Conservation (phyloP, 2,113 vertebrate genomes). For the Limanda limanda region DNA sequence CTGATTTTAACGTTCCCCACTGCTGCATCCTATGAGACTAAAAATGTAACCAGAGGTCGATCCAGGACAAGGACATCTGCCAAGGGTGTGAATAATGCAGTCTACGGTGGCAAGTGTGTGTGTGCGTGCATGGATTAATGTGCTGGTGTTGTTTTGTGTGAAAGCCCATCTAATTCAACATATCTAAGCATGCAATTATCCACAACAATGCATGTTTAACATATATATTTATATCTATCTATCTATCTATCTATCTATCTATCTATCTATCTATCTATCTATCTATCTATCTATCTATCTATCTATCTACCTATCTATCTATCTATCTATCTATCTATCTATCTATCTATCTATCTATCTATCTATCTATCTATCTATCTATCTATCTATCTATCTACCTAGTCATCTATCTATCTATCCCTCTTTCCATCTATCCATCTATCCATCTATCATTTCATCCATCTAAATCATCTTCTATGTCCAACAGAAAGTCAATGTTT, state of each 20-base stretch:
- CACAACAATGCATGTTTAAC: neutral
- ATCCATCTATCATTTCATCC: neutral
- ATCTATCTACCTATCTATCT: too few relatives aligned
- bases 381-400: too few relatives aligned
- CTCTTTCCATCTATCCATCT: too few relatives aligned
- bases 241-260: too few relatives aligned
- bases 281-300: neutral
- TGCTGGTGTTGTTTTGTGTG: neutral
- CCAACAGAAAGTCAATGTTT: neutral
- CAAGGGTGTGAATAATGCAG: constrained; percentile 50
- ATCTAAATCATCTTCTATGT: neutral
- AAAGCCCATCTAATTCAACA: neutral
- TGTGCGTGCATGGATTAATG: neutral
- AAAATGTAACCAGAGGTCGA: constrained; percentile 23
- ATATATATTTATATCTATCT: neutral
- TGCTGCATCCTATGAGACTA: neutral
- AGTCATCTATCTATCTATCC: neutral
- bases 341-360: neutral
- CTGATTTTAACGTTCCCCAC: constrained; percentile 12
- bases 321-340: too few relatives aligned
- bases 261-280: neutral
- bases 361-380: neutral
- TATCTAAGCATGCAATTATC: constrained; percentile 4
- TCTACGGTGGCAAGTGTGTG: neutral
- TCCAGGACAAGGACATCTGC: constrained; percentile 42